phyloP scores from a whole-genome alignment of 2,888 invertebrate species.

The Blera fallax region DNA sequence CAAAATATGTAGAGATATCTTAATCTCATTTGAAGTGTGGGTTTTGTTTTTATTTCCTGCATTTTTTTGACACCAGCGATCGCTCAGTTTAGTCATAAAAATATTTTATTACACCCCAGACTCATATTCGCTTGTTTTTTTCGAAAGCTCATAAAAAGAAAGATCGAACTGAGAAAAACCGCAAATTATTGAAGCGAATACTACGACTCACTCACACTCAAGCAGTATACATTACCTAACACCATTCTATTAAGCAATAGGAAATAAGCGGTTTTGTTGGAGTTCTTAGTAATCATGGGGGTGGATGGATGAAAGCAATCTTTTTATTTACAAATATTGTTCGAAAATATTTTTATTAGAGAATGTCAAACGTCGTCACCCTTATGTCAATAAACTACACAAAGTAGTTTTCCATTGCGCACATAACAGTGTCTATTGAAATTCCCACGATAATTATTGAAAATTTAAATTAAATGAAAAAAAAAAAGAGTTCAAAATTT shows the following conservation, averaged over 20 bases:
- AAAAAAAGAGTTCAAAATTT: not conserved
- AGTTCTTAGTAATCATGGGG: not conserved
- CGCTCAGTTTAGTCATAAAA: not conserved
- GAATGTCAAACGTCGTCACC: not conserved
- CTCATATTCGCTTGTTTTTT: not conserved
- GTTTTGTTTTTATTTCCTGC: not conserved
- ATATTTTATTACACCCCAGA: not conserved
- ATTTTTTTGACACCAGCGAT: not conserved
- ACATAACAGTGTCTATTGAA: not conserved
- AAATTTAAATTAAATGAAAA: too few relatives aligned
- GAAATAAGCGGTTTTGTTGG: not conserved
- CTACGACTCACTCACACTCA: not conserved
- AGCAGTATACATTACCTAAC: not conserved
- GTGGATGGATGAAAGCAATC: too few relatives aligned
- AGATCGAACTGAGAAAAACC: not conserved
- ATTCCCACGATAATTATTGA: conserved; percentile 36
- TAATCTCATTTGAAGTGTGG: not conserved
- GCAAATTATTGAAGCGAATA: not conserved
- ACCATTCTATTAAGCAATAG: not conserved
- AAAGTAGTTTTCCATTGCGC: not conserved
- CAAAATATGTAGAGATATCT: not conserved
- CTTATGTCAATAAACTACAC: not conserved
- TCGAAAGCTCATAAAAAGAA: not conserved
- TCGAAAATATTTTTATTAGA: not conserved
- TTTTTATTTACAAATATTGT: not conserved